phyloP scores from a whole-genome alignment of 2,113 vertebrate species.

The Phylloscopus trochiloides region DNA sequence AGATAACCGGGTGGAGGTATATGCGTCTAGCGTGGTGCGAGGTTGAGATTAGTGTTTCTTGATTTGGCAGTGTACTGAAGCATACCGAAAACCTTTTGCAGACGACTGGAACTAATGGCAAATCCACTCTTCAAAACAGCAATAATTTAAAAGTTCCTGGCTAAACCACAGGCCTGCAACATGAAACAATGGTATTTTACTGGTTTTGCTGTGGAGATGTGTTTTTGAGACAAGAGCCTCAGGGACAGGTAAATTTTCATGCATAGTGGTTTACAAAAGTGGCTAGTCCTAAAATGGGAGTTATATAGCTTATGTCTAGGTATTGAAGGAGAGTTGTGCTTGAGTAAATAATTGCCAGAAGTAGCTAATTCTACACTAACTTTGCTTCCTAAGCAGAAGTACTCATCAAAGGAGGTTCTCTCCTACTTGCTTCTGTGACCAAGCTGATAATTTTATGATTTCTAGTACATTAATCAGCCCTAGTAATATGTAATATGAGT shows the following conservation, averaged over 20 bases:
- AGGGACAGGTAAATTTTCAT: neutral
- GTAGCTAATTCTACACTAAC: neutral
- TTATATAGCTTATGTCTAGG: neutral
- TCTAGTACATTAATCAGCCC: neutral
- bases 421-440: neutral
- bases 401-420: neutral
- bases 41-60: neutral
- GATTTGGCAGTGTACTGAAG: neutral
- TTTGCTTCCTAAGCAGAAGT: neutral
- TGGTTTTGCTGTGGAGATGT: neutral
- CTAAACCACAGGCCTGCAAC: neutral
- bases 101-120: neutral
- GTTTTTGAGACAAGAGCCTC: neutral
- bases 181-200: neutral
- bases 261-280: neutral
- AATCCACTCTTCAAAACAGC: neutral
- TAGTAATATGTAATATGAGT: neutral
- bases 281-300: neutral
- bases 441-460: neutral
- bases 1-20: too few species aligned
- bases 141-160: rapidly evolving
- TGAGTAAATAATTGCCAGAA: neutral
- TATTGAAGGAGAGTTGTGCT: neutral
- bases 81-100: neutral
- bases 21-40: rapidly evolving